phyloP scores from a whole-genome alignment of 2,888 invertebrate genomes.

The Caenorhabditis auriculariae region DNA sequence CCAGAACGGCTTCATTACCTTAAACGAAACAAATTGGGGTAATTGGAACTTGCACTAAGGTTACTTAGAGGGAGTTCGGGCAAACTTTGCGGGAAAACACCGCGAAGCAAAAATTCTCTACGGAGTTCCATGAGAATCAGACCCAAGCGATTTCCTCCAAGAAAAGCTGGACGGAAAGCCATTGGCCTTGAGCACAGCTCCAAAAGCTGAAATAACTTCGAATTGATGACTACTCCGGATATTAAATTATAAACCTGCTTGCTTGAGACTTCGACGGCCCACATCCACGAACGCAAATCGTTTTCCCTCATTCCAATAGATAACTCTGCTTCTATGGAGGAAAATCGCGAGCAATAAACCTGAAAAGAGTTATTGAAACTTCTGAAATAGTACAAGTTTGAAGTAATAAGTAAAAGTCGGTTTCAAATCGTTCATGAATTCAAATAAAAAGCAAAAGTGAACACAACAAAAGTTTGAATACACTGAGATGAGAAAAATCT shows the following conservation, averaged over 20 bases:
- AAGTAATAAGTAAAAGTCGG: not conserved
- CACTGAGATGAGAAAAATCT: not conserved
- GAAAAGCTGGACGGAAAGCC: constrained; percentile 59
- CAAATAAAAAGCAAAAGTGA: not conserved
- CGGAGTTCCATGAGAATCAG: constrained; percentile 61
- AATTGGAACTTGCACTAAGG: not conserved
- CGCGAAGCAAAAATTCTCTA: constrained; percentile 56
- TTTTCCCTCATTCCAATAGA: constrained; percentile 60
- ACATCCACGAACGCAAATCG: constrained; percentile 52
- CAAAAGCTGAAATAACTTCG: constrained; percentile 42
- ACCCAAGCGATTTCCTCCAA: constrained; percentile 62
- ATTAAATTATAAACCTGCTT: constrained; percentile 33
- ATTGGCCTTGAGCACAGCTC: constrained; percentile 54
- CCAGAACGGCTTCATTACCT: constrained; percentile 53
- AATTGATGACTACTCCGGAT: too few relatives aligned
- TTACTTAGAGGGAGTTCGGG: constrained; percentile 50
- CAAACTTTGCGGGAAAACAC: constrained; percentile 51
- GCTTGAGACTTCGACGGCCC: constrained; percentile 39
- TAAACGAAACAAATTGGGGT: not conserved
- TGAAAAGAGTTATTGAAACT: constrained; percentile 5
- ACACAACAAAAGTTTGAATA: not conserved
- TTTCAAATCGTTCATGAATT: not conserved
- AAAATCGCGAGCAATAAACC: constrained; percentile 55
- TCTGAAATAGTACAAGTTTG: too few relatives aligned
- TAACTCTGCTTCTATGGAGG: constrained; percentile 55